Conservation (phyloP, 2,888 invertebrate genomes). For the Caenorhabditis sp. region DNA sequence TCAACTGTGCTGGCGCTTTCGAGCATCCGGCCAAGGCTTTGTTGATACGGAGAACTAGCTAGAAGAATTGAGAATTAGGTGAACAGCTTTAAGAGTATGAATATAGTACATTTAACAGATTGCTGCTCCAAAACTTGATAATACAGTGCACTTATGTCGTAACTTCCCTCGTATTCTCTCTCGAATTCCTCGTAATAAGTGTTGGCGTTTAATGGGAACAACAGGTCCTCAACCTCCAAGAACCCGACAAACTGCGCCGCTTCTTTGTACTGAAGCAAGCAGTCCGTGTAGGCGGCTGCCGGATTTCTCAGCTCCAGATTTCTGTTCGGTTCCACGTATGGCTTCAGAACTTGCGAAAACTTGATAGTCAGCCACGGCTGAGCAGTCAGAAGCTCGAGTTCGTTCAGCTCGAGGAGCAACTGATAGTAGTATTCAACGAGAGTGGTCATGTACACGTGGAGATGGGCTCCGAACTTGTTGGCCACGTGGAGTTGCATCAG, state of each 20-base stretch:
- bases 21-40: slow-evolving; percentile 15
- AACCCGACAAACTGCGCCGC: slow-evolving; percentile 43
- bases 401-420: slow-evolving; percentile 26
- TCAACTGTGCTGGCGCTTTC: slow-evolving; percentile 2
- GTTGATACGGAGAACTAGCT: slow-evolving; percentile 21
- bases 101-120: slow-evolving; percentile 33
- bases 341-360: slow-evolving; percentile 35
- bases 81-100: too few species aligned
- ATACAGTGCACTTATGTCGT: slow-evolving; percentile 39
- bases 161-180: slow-evolving; percentile 28
- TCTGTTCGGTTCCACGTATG: slow-evolving; percentile 28
- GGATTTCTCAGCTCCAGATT: slow-evolving; percentile 34
- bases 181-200: slow-evolving; percentile 52
- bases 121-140: slow-evolving; percentile 42
- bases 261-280: slow-evolving; percentile 44
- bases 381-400: slow-evolving; percentile 34
- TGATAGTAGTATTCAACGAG: slow-evolving; percentile 56
- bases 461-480: slow-evolving; percentile 54
- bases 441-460: slow-evolving; percentile 60
- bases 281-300: slow-evolving; percentile 42
- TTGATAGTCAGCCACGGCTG: slow-evolving; percentile 54
- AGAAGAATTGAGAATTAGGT: too few species aligned
- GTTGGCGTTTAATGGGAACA: slow-evolving; percentile 37
- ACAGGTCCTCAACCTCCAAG: slow-evolving; percentile 43
- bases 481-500: slow-evolving; percentile 56